These are phyloP conservation scores for Choloepus didactylus DNA, from an alignment of 2,797 vertebrate species.

Conservation along the genomic window DNA sequence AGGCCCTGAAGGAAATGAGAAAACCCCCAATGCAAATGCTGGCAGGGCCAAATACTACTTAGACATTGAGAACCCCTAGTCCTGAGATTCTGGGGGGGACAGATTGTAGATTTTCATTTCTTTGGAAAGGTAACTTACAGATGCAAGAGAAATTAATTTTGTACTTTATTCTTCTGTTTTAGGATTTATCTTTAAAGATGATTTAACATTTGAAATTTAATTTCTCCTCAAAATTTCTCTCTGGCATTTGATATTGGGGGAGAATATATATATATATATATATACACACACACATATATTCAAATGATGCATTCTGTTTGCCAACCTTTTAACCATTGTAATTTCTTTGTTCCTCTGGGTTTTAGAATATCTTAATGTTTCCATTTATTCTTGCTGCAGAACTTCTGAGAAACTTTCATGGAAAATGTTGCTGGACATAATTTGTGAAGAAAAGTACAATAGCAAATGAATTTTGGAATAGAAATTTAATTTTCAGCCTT, in stretches of 20 bases:
- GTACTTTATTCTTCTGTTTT: background rate
- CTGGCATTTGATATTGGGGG: background rate
- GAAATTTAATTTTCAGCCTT: background rate
- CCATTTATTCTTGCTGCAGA: background rate
- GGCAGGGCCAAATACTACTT: background rate
- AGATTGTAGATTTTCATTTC: background rate
- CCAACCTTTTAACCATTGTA: background rate
- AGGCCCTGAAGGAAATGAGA: background rate
- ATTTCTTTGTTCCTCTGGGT: background rate
- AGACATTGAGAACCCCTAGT: background rate
- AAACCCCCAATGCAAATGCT: background rate
- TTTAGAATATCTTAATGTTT: background rate
- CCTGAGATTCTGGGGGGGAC: background rate
- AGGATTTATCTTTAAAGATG: background rate
- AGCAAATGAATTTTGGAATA: background rate
- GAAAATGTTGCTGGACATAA: background rate
- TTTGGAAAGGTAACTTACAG: background rate
- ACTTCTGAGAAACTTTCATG: background rate
- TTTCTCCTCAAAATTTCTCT: background rate
- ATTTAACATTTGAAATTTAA: constrained; percentile 25
- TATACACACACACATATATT: background rate
- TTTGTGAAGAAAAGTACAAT: background rate
- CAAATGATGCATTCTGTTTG: background rate
- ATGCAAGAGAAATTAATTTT: background rate
- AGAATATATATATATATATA: background rate